Percentiles rank a stretch among this genome's conserved stretches.
These are phyloP conservation scores for Cyclargus thomasi DNA, from an alignment of 1,140 invertebrate species.

Conservation along the genomic window DNA sequence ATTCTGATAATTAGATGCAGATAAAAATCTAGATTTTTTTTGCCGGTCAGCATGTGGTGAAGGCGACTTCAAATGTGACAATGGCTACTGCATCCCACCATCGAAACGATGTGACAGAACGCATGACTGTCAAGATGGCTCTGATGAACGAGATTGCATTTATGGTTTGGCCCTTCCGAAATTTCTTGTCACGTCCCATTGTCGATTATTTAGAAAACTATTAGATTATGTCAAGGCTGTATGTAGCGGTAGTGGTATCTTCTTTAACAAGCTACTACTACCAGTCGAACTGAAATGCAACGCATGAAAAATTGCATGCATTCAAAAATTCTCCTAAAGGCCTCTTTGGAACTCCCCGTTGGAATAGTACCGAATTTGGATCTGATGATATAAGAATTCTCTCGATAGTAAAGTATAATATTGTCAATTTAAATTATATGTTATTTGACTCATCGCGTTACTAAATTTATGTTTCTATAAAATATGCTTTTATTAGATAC, in stretches of 20 bases:
- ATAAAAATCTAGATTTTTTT: conserved; percentile 49
- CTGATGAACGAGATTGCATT: conserved; percentile 84
- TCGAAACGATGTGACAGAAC: conserved; percentile 84
- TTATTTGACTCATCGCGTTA: too few species aligned
- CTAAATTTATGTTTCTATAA: too few species aligned
- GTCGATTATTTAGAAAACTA: conserved; percentile 8
- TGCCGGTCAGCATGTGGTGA: conserved; percentile 64
- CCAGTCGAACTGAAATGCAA: not conserved
- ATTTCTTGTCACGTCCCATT: conserved; percentile 15
- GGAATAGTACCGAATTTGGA: too few species aligned
- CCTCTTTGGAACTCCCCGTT: too few species aligned
- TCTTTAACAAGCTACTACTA: not conserved
- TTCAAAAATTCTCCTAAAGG: too few species aligned
- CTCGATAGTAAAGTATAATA: too few species aligned
- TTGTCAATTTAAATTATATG: too few species aligned
- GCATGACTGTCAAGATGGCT: conserved; percentile 84
- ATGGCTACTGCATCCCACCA: conserved; percentile 82
- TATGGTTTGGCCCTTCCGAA: conserved; percentile 55
- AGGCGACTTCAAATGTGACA: conserved; percentile 77
- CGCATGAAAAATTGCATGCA: not conserved
- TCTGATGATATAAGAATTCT: too few species aligned
- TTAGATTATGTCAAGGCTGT: too few species aligned
- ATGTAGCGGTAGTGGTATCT: conserved; percentile 16
- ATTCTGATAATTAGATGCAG: conserved; percentile 17
- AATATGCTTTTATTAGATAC: not conserved